Evolutionary conservation across 2,888 invertebrate species (phyloP).

Genomic region (Melinaea menophilus): DNA sequence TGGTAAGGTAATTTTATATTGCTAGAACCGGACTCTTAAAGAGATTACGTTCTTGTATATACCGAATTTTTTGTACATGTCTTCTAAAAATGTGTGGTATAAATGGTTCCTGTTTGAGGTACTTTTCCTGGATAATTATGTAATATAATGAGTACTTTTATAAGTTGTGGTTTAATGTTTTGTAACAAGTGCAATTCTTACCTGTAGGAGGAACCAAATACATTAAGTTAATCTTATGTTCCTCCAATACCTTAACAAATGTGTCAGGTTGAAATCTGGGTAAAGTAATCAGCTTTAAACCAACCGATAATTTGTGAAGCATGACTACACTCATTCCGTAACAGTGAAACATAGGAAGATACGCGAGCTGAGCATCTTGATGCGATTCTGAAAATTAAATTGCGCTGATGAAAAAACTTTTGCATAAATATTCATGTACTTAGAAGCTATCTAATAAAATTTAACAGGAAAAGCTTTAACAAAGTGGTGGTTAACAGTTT

Average conservation of each 20-base stretch:
- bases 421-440: no score
- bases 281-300: slow-evolving; percentile 80
- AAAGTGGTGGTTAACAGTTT: no score
- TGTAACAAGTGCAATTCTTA: slow-evolving; percentile 40
- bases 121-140: no score
- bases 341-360: slow-evolving; percentile 86
- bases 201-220: slow-evolving; percentile 88
- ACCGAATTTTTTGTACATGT: no score
- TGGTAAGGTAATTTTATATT: no score
- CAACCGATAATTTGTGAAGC: slow-evolving; percentile 76
- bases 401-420: slow-evolving; percentile 14
- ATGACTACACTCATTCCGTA: slow-evolving; percentile 80
- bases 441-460: neutral
- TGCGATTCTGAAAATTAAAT: slow-evolving; percentile 46
- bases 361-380: slow-evolving; percentile 77
- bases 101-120: no score
- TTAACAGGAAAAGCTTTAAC: neutral
- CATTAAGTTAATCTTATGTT: slow-evolving; percentile 78
- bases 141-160: no score
- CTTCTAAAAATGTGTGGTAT: no score
- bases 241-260: slow-evolving; percentile 79
- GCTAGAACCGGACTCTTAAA: no score
- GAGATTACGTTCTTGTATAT: no score
- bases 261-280: slow-evolving; percentile 85
- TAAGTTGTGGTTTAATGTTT: neutral